Conservation (phyloP, 2,888 invertebrate species). For the Meta bourneti region DNA sequence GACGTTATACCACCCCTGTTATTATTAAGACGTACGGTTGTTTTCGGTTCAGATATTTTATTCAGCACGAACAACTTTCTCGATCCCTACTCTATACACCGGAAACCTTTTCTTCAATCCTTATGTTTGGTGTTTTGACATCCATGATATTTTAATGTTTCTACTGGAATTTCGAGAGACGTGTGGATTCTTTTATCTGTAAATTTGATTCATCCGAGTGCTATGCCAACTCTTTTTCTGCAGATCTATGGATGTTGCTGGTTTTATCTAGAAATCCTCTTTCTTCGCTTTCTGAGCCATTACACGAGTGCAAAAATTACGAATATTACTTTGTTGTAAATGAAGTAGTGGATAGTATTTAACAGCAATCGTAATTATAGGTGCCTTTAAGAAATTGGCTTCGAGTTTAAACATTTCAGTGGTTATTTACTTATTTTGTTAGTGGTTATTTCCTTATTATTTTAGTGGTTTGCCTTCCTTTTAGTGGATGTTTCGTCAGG, state of each 20-base stretch:
- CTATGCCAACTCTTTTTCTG: not conserved
- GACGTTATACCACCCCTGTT: not conserved
- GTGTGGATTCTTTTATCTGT: not conserved
- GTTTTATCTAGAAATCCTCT: too few relatives aligned
- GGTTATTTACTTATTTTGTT: too few relatives aligned
- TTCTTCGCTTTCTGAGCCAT: too few relatives aligned
- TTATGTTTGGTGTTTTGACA: not conserved
- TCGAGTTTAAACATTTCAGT: too few relatives aligned
- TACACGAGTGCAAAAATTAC: too few relatives aligned
- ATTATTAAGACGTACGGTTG: not conserved
- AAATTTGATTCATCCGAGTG: not conserved
- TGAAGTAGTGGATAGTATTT: too few relatives aligned
- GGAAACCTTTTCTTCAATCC: not conserved
- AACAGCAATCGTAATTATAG: too few relatives aligned
- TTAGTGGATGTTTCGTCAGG: too few relatives aligned
- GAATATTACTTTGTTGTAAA: too few relatives aligned
- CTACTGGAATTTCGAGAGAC: not conserved
- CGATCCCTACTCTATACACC: not conserved
- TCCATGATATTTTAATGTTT: not conserved
- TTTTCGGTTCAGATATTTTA: not conserved
- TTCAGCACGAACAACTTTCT: not conserved
- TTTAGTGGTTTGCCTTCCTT: too few relatives aligned
- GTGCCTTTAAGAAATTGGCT: too few relatives aligned
- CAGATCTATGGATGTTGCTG: not conserved
- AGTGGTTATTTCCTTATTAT: too few relatives aligned